Evolutionary conservation across 2,797 vertebrate species (phyloP).

Genomic region (Thamnophis elegans): DNA sequence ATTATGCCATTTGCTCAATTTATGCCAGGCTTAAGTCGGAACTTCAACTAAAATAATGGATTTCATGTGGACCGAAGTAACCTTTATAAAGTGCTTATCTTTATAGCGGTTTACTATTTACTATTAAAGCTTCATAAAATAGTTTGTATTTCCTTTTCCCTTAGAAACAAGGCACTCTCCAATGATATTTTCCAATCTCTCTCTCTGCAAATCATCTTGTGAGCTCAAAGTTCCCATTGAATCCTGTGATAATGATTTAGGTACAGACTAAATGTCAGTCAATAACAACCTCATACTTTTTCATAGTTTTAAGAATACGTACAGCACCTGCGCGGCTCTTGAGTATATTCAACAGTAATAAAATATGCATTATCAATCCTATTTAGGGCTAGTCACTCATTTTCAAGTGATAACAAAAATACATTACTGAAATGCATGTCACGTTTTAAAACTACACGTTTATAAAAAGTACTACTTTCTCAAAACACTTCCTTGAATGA

Average conservation of each 20-base stretch:
- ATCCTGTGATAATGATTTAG: not conserved
- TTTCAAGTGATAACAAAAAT: conserved; percentile 26
- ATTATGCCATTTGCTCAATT: not conserved
- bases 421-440: not conserved
- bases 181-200: conserved; percentile 23
- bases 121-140: conserved; percentile 47
- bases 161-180: conserved; percentile 42
- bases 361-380: not conserved
- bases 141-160: conserved; percentile 5
- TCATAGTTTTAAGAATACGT: not conserved
- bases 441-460: not conserved
- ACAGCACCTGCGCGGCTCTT: not conserved
- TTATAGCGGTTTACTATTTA: conserved; percentile 30
- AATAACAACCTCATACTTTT: conserved; percentile 24
- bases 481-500: conserved; percentile 37
- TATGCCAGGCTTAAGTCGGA: not conserved
- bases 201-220: conserved; percentile 32
- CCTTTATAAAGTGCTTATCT: conserved; percentile 53
- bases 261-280: not conserved
- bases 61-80: conserved; percentile 33
- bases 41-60: conserved; percentile 29
- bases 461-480: conserved; percentile 23
- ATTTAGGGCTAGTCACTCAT: not conserved
- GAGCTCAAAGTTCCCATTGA: not conserved
- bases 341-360: not conserved